These are phyloP conservation scores for Drosophila kepulauana DNA, from an alignment of 1,140 invertebrate species.

Conservation along the genomic window DNA sequence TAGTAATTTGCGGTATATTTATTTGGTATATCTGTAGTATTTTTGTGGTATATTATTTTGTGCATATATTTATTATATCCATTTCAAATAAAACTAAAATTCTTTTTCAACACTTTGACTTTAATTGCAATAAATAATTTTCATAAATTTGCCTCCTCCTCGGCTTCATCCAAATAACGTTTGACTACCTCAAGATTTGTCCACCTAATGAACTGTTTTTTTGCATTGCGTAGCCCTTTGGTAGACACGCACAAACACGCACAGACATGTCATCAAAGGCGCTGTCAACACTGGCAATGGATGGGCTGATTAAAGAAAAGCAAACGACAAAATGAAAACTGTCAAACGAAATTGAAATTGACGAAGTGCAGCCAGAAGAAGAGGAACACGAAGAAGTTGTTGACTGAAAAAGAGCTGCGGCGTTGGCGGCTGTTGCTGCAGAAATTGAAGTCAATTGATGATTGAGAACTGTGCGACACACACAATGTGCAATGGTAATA, in stretches of 20 bases:
- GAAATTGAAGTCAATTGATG: conserved; percentile 56
- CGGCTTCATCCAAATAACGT: no score
- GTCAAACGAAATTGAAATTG: conserved; percentile 53
- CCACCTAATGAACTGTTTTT: neutral
- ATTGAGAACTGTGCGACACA: conserved; percentile 44
- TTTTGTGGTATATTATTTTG: no score
- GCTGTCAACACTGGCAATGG: conserved; percentile 31
- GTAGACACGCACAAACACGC: conserved; percentile 1
- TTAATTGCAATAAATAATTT: no score
- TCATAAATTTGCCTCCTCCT: no score
- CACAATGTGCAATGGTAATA: conserved; percentile 48
- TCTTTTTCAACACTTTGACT: no score
- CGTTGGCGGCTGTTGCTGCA: conserved; percentile 8
- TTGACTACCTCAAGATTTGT: neutral
- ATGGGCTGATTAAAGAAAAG: conserved; percentile 22
- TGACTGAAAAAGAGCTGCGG: conserved; percentile 36
- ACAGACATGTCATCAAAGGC: conserved; percentile 13
- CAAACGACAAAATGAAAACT: conserved; percentile 37
- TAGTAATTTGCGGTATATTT: no score
- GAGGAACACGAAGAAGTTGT: conserved; percentile 24
- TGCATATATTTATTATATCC: no score
- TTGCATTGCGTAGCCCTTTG: neutral
- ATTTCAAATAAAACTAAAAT: no score
- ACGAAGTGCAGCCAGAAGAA: conserved; percentile 35
- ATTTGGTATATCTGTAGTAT: no score